Base-by-base conservation (phyloP, 2,888 invertebrate genomes). In the Cheilosia grossa region DNA sequence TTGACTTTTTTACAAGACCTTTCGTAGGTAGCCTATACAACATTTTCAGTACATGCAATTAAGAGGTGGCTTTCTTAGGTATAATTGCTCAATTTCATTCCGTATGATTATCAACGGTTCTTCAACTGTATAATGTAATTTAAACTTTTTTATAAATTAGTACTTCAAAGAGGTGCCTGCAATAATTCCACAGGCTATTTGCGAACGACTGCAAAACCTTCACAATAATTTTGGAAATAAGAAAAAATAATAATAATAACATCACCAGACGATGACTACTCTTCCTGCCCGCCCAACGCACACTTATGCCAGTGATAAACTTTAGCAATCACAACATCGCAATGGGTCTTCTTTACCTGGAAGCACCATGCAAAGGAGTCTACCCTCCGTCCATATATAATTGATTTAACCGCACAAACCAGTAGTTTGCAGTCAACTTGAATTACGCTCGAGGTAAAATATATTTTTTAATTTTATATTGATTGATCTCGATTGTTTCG, bases 351-450 rank as follows among this genome's bases (percentile, higher is more conserved):
- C 7, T 33, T 21, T 7, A 44, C 19, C 9, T 53, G 27, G 47
- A 13, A 59, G 40, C 21, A 37, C 17, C 42, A 67, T 49, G n/a
- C 13, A 40, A 63, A 63, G 13, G 44, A 61, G 53, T 15, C 2
- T 33, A 66, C 53, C 66, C 77, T 66, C 44, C n/a, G 63, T 40
- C 40, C 66, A 69, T 44, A 17, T 40, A 64, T 79, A 82, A 82
- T 79, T 67, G 79, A 79, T 69, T 79, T 63, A 79, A 79, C 79
- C 72, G 61, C 79, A 73, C 79, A 73, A 82, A 67, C 67, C 56
- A 33, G 51, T 63, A 72, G 70, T 67, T 66, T 49, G 27, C 72
- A 82, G 49, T 63, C 67, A 44, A 58, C 77, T 64, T 72, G 64
- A 54, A 64, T 64, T 44, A 61, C 15, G 61, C 78, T 67, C 44